Percentiles rank a stretch among this genome's conserved stretches.
These are phyloP conservation scores for Phortica variegata DNA, from an alignment of 1,140 invertebrate genomes.

Conservation along the genomic window DNA sequence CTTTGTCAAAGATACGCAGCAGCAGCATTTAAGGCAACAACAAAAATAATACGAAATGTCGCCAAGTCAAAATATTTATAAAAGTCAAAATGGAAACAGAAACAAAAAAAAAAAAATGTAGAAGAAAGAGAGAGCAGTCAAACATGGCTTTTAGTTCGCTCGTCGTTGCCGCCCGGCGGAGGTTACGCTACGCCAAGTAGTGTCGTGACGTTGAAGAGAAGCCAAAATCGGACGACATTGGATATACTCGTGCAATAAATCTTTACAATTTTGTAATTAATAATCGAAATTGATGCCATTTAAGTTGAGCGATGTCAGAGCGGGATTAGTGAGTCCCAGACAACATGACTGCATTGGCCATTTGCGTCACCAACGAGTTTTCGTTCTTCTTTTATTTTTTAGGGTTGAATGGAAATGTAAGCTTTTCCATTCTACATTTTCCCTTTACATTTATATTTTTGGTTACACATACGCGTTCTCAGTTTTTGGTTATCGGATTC, in stretches of 20 bases:
- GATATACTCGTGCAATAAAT: conserved; percentile 37
- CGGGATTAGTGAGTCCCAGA: conserved; percentile 4
- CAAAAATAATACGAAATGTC: conserved; percentile 16
- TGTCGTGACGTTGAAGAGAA: not conserved
- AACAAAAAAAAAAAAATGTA: too few relatives aligned
- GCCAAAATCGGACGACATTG: not conserved
- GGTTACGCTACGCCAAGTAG: too few relatives aligned
- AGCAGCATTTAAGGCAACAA: conserved; percentile 15
- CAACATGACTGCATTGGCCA: too few relatives aligned
- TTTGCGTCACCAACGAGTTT: too few relatives aligned
- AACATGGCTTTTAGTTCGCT: conserved; percentile 14
- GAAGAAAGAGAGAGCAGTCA: conserved; percentile 14
- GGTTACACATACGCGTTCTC: too few relatives aligned
- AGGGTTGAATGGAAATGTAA: too few relatives aligned
- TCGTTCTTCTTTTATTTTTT: too few relatives aligned
- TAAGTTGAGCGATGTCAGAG: conserved; percentile 27
- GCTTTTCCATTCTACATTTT: too few relatives aligned
- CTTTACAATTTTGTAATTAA: conserved; percentile 44
- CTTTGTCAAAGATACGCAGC: conserved; percentile 47
- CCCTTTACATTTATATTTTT: too few relatives aligned
- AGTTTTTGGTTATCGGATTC: too few relatives aligned
- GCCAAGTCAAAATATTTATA: conserved; percentile 53
- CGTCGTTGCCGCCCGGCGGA: too few relatives aligned
- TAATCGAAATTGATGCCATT: conserved; percentile 46
- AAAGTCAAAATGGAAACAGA: conserved; percentile 40